Percentiles rank a stretch among this genome's conserved stretches.
phyloP scores from a whole-genome alignment of 2,113 vertebrate species.

The Thamnaconus septentrionalis region DNA sequence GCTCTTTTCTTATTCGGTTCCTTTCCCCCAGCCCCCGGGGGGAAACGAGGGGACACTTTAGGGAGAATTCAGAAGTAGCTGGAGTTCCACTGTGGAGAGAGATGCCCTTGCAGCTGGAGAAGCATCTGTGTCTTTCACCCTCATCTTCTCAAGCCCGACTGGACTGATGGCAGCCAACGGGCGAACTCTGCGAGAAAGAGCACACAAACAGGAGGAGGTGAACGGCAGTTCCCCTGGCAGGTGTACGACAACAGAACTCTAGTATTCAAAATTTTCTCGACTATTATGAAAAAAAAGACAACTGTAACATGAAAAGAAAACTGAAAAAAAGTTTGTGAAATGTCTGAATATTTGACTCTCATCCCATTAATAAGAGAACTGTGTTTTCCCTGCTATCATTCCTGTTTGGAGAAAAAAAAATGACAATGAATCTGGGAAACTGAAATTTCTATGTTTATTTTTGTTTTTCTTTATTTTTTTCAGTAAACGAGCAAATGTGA shows the following conservation, averaged over 20 bases:
- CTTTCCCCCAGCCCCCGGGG: conserved; percentile 29
- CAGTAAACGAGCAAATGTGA: conserved; percentile 63
- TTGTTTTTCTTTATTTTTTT: conserved; percentile 55
- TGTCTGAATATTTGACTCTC: conserved; percentile 84
- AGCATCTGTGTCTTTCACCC: conserved; percentile 49
- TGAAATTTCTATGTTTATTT: conserved; percentile 54
- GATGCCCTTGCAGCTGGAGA: conserved; percentile 35
- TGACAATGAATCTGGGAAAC: conserved; percentile 61
- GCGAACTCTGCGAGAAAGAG: conserved; percentile 57
- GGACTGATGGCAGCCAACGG: conserved; percentile 63
- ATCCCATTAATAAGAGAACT: conserved; percentile 78
- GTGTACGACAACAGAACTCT: conserved; percentile 72
- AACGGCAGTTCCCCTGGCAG: conserved; percentile 57
- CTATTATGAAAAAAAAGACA: conserved; percentile 77
- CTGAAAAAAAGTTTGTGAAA: conserved; percentile 81
- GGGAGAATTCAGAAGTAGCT: conserved; percentile 44
- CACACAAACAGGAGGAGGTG: conserved; percentile 45
- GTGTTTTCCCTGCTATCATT: conserved; percentile 74
- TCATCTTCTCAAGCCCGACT: conserved; percentile 47
- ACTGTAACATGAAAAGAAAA: conserved; percentile 75
- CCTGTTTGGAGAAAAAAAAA: conserved; percentile 71
- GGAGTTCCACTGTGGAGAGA: conserved; percentile 60
- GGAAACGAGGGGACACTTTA: conserved; percentile 63
- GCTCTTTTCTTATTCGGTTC: conserved; percentile 37
- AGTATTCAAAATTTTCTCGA: conserved; percentile 79